Conservation (phyloP, 2,888 invertebrate species). For the Gerris lacustris region DNA sequence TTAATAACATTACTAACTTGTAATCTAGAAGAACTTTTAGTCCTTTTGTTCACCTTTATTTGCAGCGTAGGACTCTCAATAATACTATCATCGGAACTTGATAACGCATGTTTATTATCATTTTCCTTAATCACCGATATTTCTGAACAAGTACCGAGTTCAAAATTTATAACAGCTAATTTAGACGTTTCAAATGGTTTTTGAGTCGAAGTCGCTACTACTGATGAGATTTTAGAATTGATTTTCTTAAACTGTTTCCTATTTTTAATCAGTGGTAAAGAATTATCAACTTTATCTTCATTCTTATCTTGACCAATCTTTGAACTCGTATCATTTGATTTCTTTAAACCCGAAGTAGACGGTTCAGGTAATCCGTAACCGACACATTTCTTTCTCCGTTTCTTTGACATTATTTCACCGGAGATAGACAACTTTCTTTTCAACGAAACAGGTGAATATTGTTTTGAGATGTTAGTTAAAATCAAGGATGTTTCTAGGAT, state of each 20-base stretch:
- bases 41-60: not conserved
- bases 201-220: not conserved
- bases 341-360: not conserved
- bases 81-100: not conserved
- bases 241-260: not conserved
- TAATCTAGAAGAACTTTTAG: not conserved
- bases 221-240: not conserved
- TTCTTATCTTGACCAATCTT: not conserved
- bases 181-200: not conserved
- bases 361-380: not conserved
- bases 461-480: not conserved
- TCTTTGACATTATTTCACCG: constrained; percentile 5
- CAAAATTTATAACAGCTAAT: not conserved
- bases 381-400: constrained; percentile 10
- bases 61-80: not conserved
- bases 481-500: constrained; percentile 26
- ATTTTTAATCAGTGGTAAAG: not conserved
- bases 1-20: not conserved
- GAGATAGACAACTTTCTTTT: constrained; percentile 7
- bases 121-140: not conserved
- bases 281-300: not conserved
- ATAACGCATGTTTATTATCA: not conserved
- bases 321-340: not conserved
- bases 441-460: not conserved
- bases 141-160: not conserved